Evolutionary conservation across 2,888 invertebrate species (phyloP).

Genomic region (Cyclophora albipunctata): DNA sequence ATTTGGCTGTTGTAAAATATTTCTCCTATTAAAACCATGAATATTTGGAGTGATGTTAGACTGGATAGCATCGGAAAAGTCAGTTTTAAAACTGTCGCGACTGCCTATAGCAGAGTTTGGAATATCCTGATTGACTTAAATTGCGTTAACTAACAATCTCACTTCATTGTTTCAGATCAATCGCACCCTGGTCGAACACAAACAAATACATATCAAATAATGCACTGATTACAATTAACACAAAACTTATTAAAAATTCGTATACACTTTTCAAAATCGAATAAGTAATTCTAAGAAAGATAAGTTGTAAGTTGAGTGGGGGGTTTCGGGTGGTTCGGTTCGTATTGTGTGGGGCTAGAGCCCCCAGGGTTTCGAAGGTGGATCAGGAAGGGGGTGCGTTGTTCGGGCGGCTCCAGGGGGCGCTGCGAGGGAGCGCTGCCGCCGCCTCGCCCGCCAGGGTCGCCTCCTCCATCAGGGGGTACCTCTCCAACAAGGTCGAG

Average conservation of each 20-base stretch:
- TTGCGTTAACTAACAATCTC: neutral
- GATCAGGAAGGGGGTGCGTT: slow-evolving; percentile 73
- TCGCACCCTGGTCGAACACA: slow-evolving; percentile 54
- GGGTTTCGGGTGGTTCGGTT: slow-evolving; percentile 5
- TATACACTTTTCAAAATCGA: too few relatives aligned
- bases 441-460: slow-evolving; percentile 79
- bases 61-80: too few relatives aligned
- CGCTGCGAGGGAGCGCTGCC: slow-evolving; percentile 81
- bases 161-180: slow-evolving; percentile 48
- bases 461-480: slow-evolving; percentile 83
- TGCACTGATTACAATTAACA: slow-evolving; percentile 49
- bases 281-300: too few relatives aligned
- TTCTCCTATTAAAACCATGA: neutral
- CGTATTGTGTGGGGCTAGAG: slow-evolving; percentile 33
- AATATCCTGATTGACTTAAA: neutral
- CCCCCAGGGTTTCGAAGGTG: slow-evolving; percentile 57
- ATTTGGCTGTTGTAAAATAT: neutral
- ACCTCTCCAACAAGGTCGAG: slow-evolving; percentile 80
- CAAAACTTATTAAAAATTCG: neutral
- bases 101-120: too few relatives aligned
- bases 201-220: slow-evolving; percentile 63
- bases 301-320: neutral
- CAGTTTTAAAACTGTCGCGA: too few relatives aligned
- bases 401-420: slow-evolving; percentile 79
- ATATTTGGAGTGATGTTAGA: too few relatives aligned